Conservation (phyloP, 2,888 invertebrate species). For the Agrilus cyanescens region DNA sequence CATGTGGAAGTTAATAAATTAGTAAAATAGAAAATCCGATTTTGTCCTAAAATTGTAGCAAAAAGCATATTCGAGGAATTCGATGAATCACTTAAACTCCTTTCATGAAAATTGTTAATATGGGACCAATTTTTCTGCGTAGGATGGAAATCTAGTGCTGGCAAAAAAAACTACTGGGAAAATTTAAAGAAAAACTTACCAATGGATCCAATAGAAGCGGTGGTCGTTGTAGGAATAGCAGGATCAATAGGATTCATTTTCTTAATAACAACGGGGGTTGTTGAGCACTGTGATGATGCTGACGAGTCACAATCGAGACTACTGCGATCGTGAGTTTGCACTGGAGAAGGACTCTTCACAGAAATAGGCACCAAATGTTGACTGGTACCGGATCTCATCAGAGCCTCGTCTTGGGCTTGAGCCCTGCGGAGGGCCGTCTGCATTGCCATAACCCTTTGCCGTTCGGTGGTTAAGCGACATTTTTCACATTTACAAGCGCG, state of each 20-base stretch:
- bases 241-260: conserved; percentile 38
- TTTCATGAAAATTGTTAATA: too few species aligned
- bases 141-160: too few species aligned
- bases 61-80: too few species aligned
- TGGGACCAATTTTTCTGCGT: too few species aligned
- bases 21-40: too few species aligned
- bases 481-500: conserved; percentile 76
- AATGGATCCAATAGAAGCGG: conserved; percentile 30
- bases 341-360: conserved; percentile 30
- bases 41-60: too few species aligned
- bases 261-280: conserved; percentile 36
- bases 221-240: conserved; percentile 32
- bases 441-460: conserved; percentile 81
- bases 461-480: conserved; percentile 74
- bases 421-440: conserved; percentile 76
- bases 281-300: conserved; percentile 47
- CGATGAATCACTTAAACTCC: too few species aligned
- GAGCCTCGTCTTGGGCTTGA: conserved; percentile 73
- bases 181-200: conserved; percentile 18
- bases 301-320: conserved; percentile 44
- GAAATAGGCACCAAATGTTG: conserved; percentile 23
- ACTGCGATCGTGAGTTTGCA: conserved; percentile 32
- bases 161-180: background rate
- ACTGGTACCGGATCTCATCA: conserved; percentile 27
- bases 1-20: too few species aligned